Evolutionary conservation across 2,797 vertebrate species (phyloP).

Genomic region (Amblyraja radiata): DNA sequence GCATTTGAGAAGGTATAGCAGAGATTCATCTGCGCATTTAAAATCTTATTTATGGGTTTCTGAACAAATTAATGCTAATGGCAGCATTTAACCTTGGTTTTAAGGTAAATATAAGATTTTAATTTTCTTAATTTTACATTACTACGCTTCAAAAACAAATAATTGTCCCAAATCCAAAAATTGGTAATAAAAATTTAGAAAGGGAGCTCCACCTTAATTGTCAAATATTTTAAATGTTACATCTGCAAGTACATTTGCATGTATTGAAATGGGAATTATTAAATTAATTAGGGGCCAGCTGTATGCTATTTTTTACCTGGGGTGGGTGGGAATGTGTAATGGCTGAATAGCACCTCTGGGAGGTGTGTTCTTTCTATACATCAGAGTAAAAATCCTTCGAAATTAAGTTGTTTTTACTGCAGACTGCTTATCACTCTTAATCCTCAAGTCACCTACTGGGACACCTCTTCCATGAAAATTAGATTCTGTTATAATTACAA

Average conservation of each 20-base stretch:
- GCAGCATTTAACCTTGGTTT: too few relatives aligned
- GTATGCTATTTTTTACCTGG: neutral
- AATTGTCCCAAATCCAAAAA: neutral
- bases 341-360: neutral
- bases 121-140: slow-evolving; percentile 1
- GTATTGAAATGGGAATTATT: neutral
- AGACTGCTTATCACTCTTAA: slow-evolving; percentile 53
- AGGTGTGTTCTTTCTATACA: neutral
- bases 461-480: slow-evolving; percentile 50
- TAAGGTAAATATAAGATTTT: neutral
- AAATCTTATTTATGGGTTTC: neutral
- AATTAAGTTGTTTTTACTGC: slow-evolving; percentile 49
- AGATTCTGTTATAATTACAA: slow-evolving; percentile 55
- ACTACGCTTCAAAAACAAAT: neutral
- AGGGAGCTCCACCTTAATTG: neutral
- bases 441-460: slow-evolving; percentile 54
- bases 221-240: neutral
- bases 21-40: neutral
- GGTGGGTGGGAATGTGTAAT: neutral
- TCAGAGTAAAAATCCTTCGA: slow-evolving; percentile 34
- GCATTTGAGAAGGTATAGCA: too few relatives aligned
- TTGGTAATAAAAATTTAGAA: neutral
- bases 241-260: neutral
- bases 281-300: neutral
- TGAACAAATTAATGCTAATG: neutral